Evolutionary conservation across 2,113 vertebrate genomes (phyloP), one percentile per base, ranked within the genome.

Genomic region (Dicaeum eximium): DNA sequence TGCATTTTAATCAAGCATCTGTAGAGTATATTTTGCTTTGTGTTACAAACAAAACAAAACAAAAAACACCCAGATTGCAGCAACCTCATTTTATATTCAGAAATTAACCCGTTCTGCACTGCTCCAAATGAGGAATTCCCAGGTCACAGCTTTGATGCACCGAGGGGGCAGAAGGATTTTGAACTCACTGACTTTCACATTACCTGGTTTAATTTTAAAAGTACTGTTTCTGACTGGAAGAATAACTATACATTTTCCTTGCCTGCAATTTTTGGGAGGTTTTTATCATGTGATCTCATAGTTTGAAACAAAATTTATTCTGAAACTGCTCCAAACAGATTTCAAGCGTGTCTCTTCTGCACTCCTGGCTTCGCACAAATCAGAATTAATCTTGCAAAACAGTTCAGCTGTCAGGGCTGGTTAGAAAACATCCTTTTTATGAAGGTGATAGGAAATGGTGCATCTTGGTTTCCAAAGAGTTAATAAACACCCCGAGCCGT

Each of bases 401-500:
- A 61, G 37, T 42, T 78, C 42, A 37, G 82, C 92, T 88, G 75
- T 83, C 75, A 53, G 88, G 79, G 64, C 85, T n/a, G 33, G 35
- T 91, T 80, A 91, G 96, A 81, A 87, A 94, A 80, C 33, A 3
- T 54, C 80, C 53, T 82, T 83, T 84, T 35, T 33, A 5, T 38
- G 54, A 9, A 3, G 4, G 22, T 20, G 84, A 28, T 64, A 62
- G 15, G 24, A 27, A 88, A 10, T 30, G 25, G 1, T 82, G 35
- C 21, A 2, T 27, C 71, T 65, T 90, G 97, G 98, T 74, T 80
- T 95, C 85, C 93, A 88, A 97, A 98, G 98, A 97, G 97, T 98
- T 98, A 98, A 98, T 97, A 97, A 98, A 97, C 97, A 96, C 97
- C 97, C 96, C 87, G 95, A 97, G 96, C 97, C 88, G 95, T 97